These are phyloP conservation scores for Epizoanthus rinbou DNA, from an alignment of 92 coral and sea anemone species.

Conservation along the genomic window DNA sequence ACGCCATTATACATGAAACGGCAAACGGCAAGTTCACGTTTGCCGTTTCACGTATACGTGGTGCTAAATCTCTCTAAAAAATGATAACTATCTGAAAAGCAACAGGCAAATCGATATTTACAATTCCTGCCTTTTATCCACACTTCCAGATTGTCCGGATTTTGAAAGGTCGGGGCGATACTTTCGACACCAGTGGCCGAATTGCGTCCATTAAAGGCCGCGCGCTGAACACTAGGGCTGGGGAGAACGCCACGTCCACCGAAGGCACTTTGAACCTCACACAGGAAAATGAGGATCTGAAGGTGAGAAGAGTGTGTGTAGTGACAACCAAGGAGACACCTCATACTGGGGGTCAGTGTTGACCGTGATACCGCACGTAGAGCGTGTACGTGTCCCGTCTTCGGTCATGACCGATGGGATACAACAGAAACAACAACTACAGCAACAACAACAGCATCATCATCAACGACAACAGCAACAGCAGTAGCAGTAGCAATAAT, in stretches of 20 bases:
- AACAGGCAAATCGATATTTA: too few species aligned
- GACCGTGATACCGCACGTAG: neutral
- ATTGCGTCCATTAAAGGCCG: slow-evolving; percentile 83
- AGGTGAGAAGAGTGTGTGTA: slow-evolving; percentile 47
- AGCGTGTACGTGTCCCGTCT: neutral
- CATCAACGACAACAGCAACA: too few species aligned
- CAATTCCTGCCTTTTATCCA: neutral
- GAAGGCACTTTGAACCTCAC: slow-evolving; percentile 76
- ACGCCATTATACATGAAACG: too few species aligned
- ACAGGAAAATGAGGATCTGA: slow-evolving; percentile 83
- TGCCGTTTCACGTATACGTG: too few species aligned
- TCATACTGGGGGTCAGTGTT: neutral
- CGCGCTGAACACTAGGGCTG: slow-evolving; percentile 55
- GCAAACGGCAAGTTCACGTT: too few species aligned
- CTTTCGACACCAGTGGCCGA: slow-evolving; percentile 81
- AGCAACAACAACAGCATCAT: too few species aligned
- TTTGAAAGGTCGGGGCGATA: slow-evolving; percentile 81
- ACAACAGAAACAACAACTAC: too few species aligned
- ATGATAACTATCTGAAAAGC: neutral
- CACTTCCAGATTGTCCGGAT: slow-evolving; percentile 70
- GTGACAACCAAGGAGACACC: too few species aligned
- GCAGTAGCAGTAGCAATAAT: too few species aligned
- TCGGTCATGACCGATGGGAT: neutral
- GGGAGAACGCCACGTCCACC: slow-evolving; percentile 47
- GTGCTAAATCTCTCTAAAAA: too few species aligned